These are phyloP conservation scores for Thumatha senex DNA, from an alignment of 2,888 invertebrate species.

Conservation along the genomic window DNA sequence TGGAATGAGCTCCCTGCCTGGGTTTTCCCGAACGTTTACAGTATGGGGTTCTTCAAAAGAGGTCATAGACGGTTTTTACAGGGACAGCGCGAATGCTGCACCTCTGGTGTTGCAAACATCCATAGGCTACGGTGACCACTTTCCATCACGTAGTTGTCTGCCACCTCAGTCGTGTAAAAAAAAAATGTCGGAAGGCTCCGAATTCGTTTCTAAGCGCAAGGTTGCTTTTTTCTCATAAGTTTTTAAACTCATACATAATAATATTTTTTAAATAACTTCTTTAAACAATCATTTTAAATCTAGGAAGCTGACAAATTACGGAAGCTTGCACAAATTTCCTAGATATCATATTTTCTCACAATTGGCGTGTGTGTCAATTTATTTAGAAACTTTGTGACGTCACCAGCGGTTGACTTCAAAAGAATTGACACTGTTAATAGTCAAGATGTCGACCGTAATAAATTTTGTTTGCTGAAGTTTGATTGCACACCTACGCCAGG, in stretches of 20 bases:
- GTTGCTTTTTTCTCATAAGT: neutral
- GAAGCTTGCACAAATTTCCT: constrained; percentile 1
- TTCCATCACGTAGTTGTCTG: neutral
- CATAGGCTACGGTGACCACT: too few species aligned
- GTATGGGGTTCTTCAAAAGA: too few species aligned
- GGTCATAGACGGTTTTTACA: too few species aligned
- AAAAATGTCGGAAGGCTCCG: neutral
- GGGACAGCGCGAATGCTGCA: too few species aligned
- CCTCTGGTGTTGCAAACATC: too few species aligned
- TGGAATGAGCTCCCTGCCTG: too few species aligned
- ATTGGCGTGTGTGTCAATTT: neutral
- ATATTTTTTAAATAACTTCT: neutral
- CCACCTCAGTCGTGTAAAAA: neutral
- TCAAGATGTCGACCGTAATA: neutral
- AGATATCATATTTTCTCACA: neutral
- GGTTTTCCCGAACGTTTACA: too few species aligned
- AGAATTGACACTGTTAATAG: constrained; percentile 2
- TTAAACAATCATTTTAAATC: neutral
- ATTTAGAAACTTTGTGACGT: neutral
- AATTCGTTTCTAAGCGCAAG: neutral
- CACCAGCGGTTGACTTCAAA: neutral
- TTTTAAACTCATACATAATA: neutral
- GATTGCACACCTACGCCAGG: neutral
- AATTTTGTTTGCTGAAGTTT: neutral
- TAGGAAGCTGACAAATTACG: neutral